Percentiles rank a stretch among this genome's conserved stretches.
Evolutionary conservation across 2,888 invertebrate species (phyloP).

Genomic region (Coenonympha glycerion): DNA sequence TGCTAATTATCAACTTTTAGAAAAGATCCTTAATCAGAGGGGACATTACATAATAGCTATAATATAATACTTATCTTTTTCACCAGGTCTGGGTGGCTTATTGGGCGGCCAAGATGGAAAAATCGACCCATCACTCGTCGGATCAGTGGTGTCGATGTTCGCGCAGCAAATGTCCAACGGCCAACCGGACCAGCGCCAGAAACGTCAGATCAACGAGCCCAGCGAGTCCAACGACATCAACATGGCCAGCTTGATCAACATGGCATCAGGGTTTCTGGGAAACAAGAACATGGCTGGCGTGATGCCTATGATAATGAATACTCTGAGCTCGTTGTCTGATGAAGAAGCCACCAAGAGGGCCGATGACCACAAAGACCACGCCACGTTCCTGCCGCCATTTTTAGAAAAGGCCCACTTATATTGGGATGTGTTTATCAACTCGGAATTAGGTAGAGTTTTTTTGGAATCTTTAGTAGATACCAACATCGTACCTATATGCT

Average conservation of each 20-base stretch:
- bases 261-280: conserved; percentile 75
- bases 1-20: too few relatives aligned
- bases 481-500: too few relatives aligned
- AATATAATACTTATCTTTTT: too few relatives aligned
- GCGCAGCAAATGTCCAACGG: conserved; percentile 55
- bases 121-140: conserved; percentile 74
- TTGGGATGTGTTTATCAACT: conserved; percentile 86
- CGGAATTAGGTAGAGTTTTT: conserved; percentile 88
- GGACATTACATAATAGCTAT: too few relatives aligned
- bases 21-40: too few relatives aligned
- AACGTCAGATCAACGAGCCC: conserved; percentile 46
- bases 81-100: conserved; percentile 70
- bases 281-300: conserved; percentile 63
- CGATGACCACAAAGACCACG: conserved; percentile 81
- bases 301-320: conserved; percentile 81
- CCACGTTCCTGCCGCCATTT: conserved; percentile 81
- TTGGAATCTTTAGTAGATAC: too few relatives aligned
- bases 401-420: conserved; percentile 80
- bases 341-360: conserved; percentile 77
- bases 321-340: conserved; percentile 77
- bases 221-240: conserved; percentile 62
- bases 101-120: conserved; percentile 76
- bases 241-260: conserved; percentile 68
- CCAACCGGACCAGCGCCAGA: conserved; percentile 36
- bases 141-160: conserved; percentile 66